Conservation (phyloP, 35 echinoderm and acorn worm genomes). For the Lytechinus variegatus region DNA sequence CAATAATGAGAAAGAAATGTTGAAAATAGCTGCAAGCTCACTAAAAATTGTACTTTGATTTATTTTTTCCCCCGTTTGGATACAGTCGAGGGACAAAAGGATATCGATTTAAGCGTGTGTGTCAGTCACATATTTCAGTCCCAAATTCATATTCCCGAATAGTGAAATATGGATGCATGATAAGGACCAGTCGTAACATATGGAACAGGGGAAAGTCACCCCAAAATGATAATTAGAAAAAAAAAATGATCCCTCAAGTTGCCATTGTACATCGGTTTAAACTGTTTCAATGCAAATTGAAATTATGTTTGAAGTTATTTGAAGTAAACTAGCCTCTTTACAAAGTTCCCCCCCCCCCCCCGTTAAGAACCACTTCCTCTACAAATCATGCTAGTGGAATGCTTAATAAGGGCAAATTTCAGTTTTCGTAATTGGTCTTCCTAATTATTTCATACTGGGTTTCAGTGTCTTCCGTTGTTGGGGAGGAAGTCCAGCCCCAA, state of each 20-base stretch:
- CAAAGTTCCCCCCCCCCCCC: too few species aligned
- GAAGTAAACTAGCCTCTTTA: too few species aligned
- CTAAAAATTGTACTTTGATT: not conserved
- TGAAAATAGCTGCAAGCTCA: not conserved
- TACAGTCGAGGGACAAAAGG: not conserved
- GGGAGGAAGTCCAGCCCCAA: not conserved
- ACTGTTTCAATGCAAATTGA: too few species aligned
- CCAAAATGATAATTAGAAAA: too few species aligned
- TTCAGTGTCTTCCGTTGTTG: not conserved
- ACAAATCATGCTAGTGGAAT: not conserved
- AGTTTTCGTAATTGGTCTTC: not conserved
- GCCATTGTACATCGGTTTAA: too few species aligned
- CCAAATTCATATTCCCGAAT: not conserved
- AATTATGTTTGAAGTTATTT: too few species aligned
- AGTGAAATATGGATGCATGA: not conserved
- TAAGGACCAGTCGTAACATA: too few species aligned
- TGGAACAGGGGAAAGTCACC: too few species aligned
- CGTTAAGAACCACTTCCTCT: not conserved
- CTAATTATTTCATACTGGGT: not conserved
- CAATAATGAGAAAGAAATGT: not conserved
- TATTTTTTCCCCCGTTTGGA: not conserved
- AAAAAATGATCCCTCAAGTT: too few species aligned
- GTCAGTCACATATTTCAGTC: not conserved
- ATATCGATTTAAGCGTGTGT: not conserved
- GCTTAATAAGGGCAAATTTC: not conserved